Evolutionary conservation across 2,113 vertebrate genomes (phyloP).

Genomic region (Bettongia penicillata): DNA sequence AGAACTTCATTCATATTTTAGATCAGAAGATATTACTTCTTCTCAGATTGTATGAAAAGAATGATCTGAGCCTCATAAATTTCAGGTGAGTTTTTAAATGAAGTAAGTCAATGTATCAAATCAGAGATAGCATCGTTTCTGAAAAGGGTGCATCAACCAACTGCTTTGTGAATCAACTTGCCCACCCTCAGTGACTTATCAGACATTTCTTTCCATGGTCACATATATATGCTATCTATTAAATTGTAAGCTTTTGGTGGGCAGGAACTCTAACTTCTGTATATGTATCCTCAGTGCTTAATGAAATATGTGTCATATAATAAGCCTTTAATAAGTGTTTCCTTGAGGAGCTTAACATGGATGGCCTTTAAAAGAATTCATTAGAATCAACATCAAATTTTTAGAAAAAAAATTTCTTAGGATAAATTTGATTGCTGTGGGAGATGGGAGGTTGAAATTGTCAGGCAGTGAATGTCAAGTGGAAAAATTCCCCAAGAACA

Average conservation of each 20-base stretch:
- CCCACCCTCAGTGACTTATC: neutral
- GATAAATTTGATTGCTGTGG: no score
- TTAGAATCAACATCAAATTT: no score
- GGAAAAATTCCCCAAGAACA: no score
- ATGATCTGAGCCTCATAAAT: slow-evolving; percentile 88
- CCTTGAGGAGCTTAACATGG: neutral
- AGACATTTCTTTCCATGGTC: neutral
- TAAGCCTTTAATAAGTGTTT: no score
- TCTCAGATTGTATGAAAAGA: slow-evolving; percentile 93
- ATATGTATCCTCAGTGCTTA: neutral
- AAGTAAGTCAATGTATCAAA: neutral
- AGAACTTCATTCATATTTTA: slow-evolving; percentile 71
- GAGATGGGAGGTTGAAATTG: no score
- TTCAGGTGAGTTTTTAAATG: slow-evolving; percentile 82
- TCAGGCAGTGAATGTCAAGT: no score
- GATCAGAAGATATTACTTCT: slow-evolving; percentile 95
- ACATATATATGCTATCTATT: neutral
- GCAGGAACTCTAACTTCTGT: neutral
- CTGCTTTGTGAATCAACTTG: neutral
- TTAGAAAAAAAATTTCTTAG: no score
- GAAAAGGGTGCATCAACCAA: neutral
- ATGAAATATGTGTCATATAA: no score
- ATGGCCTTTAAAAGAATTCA: neutral
- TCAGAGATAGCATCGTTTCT: neutral
- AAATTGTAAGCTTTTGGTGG: neutral